Conservation (phyloP, 1,140 invertebrate genomes). For the Aphelenchoides avenae region DNA sequence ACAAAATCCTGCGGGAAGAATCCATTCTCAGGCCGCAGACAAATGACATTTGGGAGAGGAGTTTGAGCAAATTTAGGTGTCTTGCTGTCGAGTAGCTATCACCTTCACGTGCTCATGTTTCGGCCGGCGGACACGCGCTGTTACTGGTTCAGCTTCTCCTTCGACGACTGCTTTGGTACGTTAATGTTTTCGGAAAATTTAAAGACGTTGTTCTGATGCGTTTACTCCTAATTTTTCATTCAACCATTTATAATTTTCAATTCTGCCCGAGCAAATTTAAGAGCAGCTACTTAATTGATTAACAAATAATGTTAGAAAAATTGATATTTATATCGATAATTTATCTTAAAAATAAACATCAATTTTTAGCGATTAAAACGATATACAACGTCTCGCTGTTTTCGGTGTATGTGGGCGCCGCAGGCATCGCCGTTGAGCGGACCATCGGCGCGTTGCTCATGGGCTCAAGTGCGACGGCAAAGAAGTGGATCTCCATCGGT, state of each 20-base stretch:
- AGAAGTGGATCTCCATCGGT: conserved; percentile 10
- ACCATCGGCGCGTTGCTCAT: conserved; percentile 20
- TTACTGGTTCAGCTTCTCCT: conserved; percentile 31
- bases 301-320: no score
- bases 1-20: no score
- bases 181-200: no score
- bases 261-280: no score
- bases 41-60: no score
- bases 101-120: conserved; percentile 28
- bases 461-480: not conserved
- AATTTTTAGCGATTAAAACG: conserved; percentile 15
- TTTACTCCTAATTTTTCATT: no score
- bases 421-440: conserved; percentile 24
- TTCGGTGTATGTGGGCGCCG: conserved; percentile 16
- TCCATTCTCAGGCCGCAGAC: no score
- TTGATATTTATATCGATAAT: no score
- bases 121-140: conserved; percentile 14
- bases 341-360: no score
- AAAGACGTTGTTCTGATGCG: not conserved
- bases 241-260: no score
- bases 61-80: conserved; percentile 28
- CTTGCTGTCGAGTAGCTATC: conserved; percentile 25
- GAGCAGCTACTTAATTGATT: no score
- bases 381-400: conserved; percentile 32
- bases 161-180: conserved; percentile 21